Conservation (phyloP, 1,140 invertebrate genomes). For the Drosophila kepulauana region DNA sequence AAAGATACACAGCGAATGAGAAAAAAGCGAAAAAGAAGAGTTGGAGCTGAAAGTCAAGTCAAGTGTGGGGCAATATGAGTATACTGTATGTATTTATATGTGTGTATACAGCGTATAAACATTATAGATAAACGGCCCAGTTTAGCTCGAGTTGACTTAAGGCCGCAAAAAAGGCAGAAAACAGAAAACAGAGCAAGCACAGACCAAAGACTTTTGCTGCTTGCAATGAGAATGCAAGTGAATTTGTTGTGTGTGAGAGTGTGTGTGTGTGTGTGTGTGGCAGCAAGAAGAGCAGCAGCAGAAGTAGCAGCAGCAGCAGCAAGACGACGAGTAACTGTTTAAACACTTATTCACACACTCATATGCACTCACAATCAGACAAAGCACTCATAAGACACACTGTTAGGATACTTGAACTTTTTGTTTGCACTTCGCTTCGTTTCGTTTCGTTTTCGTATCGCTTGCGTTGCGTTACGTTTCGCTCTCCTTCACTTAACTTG, state of each 20-base stretch:
- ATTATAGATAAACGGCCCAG: conserved; percentile 52
- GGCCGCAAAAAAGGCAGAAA: no score
- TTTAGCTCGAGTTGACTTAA: conserved; percentile 47
- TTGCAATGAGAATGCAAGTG: conserved; percentile 43
- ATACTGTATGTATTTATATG: conserved; percentile 37
- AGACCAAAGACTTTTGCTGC: neutral
- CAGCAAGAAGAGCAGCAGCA: conserved; percentile 2
- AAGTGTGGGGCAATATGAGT: conserved; percentile 12
- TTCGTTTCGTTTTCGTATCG: conserved; percentile 5
- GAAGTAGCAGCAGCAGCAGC: neutral
- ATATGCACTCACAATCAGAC: conserved; percentile 41
- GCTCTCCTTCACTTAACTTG: neutral
- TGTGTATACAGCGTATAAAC: neutral
- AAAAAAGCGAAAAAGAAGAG: neutral
- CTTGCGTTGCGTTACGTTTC: conserved; percentile 22
- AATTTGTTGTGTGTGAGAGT: conserved; percentile 14
- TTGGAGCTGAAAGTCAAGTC: neutral
- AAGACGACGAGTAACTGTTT: conserved; percentile 38
- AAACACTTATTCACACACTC: conserved; percentile 51
- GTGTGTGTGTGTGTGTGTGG: no score
- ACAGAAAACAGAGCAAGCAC: no score
- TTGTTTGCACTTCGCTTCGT: conserved; percentile 40
- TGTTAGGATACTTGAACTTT: conserved; percentile 66
- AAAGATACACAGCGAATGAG: neutral
- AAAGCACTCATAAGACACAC: conserved; percentile 52